Evolutionary conservation across 2,113 vertebrate species (phyloP), one percentile per base, ranked within the genome.

Genomic region (Siniperca knerii): DNA sequence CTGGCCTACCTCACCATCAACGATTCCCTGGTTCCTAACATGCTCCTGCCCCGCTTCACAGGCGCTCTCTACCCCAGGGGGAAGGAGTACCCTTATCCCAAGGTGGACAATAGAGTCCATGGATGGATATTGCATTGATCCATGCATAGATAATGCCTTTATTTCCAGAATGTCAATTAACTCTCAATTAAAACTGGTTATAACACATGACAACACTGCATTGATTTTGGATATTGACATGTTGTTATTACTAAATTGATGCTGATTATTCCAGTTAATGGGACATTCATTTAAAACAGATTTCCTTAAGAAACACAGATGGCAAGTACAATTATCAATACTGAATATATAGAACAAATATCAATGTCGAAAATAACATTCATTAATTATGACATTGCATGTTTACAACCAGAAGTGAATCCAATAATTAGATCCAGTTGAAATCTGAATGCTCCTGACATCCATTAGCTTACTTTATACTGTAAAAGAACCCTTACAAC

Each of bases 1-100:
- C 91, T 99, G 92, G 98, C 98, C 0, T 99, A 98, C 93, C 95
- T 99, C 84, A 97, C 95, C 92, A 96, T 99, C 84, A 98, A 99
- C 69, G 96, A 98, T 80, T 96, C 97, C 0, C 87, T 97, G 89
- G 98, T 99, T 6, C 97, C 98, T 0, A 96, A 94, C 83, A 97
- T 99, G 97, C 81, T 96, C 20, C 96, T 99, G 57, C 97, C 97
- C 2, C 93, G 73, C 0, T 97, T 97, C 93, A 99, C 98, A 1
- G 98, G 97, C 68, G 86, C 91, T 0, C 89, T 98, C 0, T 98
- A 99, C 82, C 98, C 98, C 21, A 95, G 94, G 84, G 97, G 96
- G 90, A 96, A 94, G 68, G 95, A 96, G 74, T 99, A 98, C 86
- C 97, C 97, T 0, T 99, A 98, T 42, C 97, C 98, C 69, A 99